These are phyloP conservation scores for Stichopus chloronotus DNA, from an alignment of 35 echinoderm and acorn worm genomes.

Conservation along the genomic window DNA sequence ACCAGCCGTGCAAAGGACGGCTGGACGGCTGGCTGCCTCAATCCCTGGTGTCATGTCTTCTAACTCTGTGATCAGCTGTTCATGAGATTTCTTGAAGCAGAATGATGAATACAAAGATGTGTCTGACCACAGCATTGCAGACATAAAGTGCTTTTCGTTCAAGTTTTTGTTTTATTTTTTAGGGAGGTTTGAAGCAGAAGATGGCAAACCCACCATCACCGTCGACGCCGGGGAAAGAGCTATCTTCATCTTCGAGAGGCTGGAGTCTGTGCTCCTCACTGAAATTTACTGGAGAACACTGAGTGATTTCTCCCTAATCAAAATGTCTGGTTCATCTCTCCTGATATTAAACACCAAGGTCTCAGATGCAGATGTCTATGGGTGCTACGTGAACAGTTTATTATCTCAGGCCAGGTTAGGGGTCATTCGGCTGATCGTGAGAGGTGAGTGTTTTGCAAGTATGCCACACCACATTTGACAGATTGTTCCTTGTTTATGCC, in stretches of 20 bases:
- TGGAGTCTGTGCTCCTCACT: neutral
- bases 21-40: too few relatives aligned
- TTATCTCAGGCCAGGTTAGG: constrained; percentile 17
- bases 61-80: too few relatives aligned
- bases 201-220: constrained; percentile 14
- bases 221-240: constrained; percentile 16
- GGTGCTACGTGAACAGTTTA: neutral
- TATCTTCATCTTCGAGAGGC: neutral
- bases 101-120: too few relatives aligned
- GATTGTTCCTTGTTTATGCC: too few relatives aligned
- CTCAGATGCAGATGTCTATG: constrained; percentile 43
- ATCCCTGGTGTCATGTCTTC: too few relatives aligned
- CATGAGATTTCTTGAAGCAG: too few relatives aligned
- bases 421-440: constrained; percentile 39
- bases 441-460: neutral
- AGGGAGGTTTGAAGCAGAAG: constrained; percentile 31
- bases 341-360: neutral
- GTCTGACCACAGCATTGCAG: too few relatives aligned
- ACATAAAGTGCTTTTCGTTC: neutral
- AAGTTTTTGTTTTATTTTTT: neutral
- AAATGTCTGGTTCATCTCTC: neutral
- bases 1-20: too few relatives aligned
- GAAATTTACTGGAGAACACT: constrained; percentile 1
- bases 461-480: too few relatives aligned
- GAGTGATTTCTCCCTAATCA: constrained; percentile 6